These are phyloP conservation scores for Pipistrellus pipistrellus DNA, from an alignment of 2,797 vertebrate species.

Conservation along the genomic window DNA sequence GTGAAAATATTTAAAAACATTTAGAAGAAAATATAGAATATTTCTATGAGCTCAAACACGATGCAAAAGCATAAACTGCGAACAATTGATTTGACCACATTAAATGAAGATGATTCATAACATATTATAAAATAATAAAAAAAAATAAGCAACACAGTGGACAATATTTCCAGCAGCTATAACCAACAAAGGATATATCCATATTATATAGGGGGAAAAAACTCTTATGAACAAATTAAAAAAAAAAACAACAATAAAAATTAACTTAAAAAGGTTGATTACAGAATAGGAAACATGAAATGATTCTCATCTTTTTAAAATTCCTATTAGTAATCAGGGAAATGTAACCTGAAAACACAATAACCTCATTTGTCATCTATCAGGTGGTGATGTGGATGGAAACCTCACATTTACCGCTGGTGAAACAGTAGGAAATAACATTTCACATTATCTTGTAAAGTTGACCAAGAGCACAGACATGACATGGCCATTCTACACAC, in stretches of 20 bases:
- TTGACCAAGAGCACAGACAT: neutral
- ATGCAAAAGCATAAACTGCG: neutral
- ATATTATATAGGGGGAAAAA: neutral
- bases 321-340: neutral
- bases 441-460: neutral
- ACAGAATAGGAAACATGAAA: neutral
- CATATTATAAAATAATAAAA: neutral
- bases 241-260: neutral
- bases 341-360: neutral
- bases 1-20: neutral
- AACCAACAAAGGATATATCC: neutral
- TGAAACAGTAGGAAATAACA: neutral
- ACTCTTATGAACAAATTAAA: neutral
- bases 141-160: neutral
- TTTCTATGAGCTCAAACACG: neutral
- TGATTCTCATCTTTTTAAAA: neutral
- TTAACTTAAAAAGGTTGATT: neutral
- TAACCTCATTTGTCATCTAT: neutral
- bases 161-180: neutral
- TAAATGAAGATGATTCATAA: neutral
- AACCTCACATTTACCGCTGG: neutral
- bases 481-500: neutral
- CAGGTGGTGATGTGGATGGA: neutral
- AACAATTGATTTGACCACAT: neutral
- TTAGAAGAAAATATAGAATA: neutral